A percentile compares a stretch with the other conserved stretches of the same genome.
These are phyloP conservation scores for Acanthosepion lycidas DNA, from an alignment of 2,888 invertebrate species.

Conservation along the genomic window DNA sequence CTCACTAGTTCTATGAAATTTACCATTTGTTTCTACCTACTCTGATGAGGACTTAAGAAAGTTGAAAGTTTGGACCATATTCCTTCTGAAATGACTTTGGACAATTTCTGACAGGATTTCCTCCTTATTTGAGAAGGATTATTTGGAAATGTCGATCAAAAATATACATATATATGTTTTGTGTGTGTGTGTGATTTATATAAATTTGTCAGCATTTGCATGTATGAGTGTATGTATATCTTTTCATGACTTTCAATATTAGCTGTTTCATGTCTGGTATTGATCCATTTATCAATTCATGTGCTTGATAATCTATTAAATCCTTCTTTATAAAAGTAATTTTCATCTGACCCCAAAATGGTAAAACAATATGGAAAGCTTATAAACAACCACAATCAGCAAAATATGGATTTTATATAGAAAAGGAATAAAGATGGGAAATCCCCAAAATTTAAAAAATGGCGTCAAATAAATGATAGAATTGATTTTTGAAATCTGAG, in stretches of 20 bases:
- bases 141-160: no score
- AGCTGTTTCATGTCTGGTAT: neutral
- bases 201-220: no score
- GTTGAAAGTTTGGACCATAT: no score
- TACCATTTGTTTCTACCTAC: no score
- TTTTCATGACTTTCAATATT: neutral
- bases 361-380: neutral
- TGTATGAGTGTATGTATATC: no score
- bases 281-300: slow-evolving; percentile 33
- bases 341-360: neutral
- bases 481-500: neutral
- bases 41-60: no score
- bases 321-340: neutral
- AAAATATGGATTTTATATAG: neutral
- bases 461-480: neutral
- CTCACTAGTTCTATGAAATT: no score
- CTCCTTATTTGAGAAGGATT: no score
- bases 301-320: neutral
- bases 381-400: neutral
- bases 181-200: no score
- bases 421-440: neutral
- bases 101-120: no score
- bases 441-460: neutral
- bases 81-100: no score
- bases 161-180: no score